Evolutionary conservation across 2,113 vertebrate genomes (phyloP), one percentile per base, ranked within the genome.

Genomic region (Tetraodon nigroviridis): DNA sequence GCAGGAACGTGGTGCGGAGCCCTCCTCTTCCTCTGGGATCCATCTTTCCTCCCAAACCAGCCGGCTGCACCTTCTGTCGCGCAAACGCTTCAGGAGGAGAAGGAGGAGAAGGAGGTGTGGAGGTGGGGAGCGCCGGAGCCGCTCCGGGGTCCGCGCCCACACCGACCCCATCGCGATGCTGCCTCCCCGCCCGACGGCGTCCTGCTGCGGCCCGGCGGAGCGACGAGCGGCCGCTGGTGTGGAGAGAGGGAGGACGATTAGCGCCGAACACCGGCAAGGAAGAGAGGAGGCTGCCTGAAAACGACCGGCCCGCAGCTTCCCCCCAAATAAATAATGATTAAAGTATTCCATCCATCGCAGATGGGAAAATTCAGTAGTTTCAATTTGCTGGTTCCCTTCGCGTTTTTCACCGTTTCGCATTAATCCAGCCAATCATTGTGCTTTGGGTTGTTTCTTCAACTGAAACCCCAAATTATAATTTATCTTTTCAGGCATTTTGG

Each of bases 1-100:
- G 15, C 0, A 75, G 59, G 6, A 68, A 54, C 76, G 74, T 64
- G 73, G 59, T 52, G 66, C 59, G 4, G 0, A 44, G 10, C 37
- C 42, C 64, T 60, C 40, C 22, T 58, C 58, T 18, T 66, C 41
- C 44, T 60, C 62, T 18, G 48, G 18, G 45, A 51, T 15, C 18
- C 64, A 53, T 64, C 50, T 42, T 60, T 32, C 29, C 16, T 67
- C 3, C 22, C 12, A 15, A 7, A 24, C 16, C 42, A 44, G 7
- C 2, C 22, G 37, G 57, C 46, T 45, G 45, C 44, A 59, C 72
- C 58, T 50, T 19, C 27, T 48, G 53, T 19, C 32, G 63, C 13
- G 1, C 17, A 40, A 1, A 24, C 2, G 46, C 62, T 52, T 37
- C 11, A 40, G 51, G 46, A 46, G 4, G 2, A 55, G 15, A 55